Conservation (phyloP, 2,888 invertebrate genomes). For the Agelastica alni region DNA sequence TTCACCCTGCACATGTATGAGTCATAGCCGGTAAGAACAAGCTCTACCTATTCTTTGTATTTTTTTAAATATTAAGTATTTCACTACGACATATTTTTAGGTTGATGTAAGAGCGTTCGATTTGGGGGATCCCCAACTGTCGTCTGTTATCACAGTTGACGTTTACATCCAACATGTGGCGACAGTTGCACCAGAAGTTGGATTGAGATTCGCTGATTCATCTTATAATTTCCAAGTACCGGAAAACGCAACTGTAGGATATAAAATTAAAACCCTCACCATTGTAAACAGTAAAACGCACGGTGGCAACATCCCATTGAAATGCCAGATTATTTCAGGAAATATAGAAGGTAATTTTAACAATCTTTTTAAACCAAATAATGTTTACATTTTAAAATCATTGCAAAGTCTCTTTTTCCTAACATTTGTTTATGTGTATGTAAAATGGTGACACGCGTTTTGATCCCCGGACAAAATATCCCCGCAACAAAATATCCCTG, state of each 20-base stretch:
- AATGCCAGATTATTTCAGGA: conserved; percentile 77
- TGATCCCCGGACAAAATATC: too few species aligned
- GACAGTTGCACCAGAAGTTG: conserved; percentile 67
- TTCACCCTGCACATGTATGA: background rate
- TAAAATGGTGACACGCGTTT: too few species aligned
- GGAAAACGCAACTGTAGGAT: conserved; percentile 73
- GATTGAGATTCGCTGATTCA: conserved; percentile 86
- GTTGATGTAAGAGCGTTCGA: conserved; percentile 86
- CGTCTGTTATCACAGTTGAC: conserved; percentile 79
- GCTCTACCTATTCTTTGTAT: too few species aligned
- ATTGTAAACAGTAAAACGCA: conserved; percentile 75
- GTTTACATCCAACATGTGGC: conserved; percentile 83
- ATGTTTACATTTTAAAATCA: too few species aligned
- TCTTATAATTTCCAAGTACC: conserved; percentile 81
- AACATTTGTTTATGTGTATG: too few species aligned
- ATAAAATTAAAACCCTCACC: conserved; percentile 71
- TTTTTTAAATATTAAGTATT: too few species aligned
- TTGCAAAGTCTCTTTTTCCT: too few species aligned
- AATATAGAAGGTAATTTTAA: conserved; percentile 68
- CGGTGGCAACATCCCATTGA: conserved; percentile 71
- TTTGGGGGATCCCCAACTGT: conserved; percentile 82
- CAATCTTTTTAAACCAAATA: too few species aligned
- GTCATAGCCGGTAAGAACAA: background rate
- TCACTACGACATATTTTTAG: too few species aligned
- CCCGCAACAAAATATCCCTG: too few species aligned